Evolutionary conservation across 2,113 vertebrate genomes (phyloP).

Genomic region (Puntigrus tetrazona): DNA sequence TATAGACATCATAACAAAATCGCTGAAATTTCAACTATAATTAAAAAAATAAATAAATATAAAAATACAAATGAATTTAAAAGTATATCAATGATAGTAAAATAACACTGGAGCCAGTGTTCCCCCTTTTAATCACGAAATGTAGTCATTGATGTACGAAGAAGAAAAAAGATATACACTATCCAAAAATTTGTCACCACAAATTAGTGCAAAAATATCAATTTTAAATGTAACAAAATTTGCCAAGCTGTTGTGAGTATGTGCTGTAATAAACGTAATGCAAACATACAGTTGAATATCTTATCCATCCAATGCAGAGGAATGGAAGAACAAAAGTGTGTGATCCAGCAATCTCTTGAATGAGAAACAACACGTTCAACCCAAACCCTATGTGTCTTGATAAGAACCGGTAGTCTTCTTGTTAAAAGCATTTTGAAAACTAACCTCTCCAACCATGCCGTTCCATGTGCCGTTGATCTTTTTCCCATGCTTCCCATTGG

Average conservation of each 20-base stretch:
- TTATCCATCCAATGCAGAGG: not conserved
- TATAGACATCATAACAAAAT: not conserved
- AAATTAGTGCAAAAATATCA: too few relatives aligned
- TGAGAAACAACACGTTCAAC: not conserved
- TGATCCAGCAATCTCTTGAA: not conserved
- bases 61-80: not conserved
- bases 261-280: not conserved
- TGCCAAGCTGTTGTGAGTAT: not conserved
- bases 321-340: not conserved
- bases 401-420: not conserved
- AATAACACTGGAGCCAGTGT: not conserved
- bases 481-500: slow-evolving; percentile 98
- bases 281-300: not conserved
- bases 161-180: too few relatives aligned
- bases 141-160: not conserved
- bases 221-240: too few relatives aligned
- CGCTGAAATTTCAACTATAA: not conserved
- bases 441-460: slow-evolving; percentile 98
- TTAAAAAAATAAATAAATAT: not conserved
- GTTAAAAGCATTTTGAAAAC: slow-evolving; percentile 42
- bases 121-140: not conserved
- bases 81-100: not conserved
- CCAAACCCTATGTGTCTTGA: not conserved
- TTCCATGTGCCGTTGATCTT: slow-evolving; percentile 99
- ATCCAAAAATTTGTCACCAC: too few relatives aligned